Evolutionary conservation across 2,113 vertebrate genomes (phyloP).

Genomic region (Barbus barbus): DNA sequence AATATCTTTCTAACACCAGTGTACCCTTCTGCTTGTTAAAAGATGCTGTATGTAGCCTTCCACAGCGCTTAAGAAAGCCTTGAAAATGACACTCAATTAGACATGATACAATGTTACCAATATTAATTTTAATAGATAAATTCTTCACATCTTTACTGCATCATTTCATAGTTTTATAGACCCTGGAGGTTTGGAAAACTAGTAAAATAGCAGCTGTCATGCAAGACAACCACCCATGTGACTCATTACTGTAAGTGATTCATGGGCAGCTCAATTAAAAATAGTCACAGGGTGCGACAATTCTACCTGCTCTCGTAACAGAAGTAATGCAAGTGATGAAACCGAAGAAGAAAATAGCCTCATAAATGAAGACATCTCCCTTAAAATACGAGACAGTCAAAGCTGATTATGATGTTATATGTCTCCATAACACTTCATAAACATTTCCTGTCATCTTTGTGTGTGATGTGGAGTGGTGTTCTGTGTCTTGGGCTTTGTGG

Average conservation of each 20-base stretch:
- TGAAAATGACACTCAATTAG: conserved; percentile 31
- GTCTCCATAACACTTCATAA: conserved; percentile 9
- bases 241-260: conserved; percentile 43
- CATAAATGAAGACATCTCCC: conserved; percentile 9
- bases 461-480: not conserved
- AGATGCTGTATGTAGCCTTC: not conserved
- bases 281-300: conserved; percentile 48
- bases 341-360: conserved; percentile 44
- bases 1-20: not conserved
- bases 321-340: conserved; percentile 35
- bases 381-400: conserved; percentile 1
- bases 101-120: conserved; percentile 2
- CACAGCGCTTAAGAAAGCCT: conserved; percentile 4
- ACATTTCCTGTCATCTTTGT: conserved; percentile 11
- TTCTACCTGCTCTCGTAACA: conserved; percentile 43
- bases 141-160: not conserved
- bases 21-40: conserved; percentile 14
- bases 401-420: conserved; percentile 14
- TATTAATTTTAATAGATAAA: conserved; percentile 13
- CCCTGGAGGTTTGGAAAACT: not conserved
- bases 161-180: conserved; percentile 37
- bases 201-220: conserved; percentile 47
- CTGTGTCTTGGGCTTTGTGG: not conserved
- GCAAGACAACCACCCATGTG: conserved; percentile 7
- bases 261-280: conserved; percentile 37